phyloP scores from a whole-genome alignment of 2,113 vertebrate species.

The Sinocyclocheilus maitianheensis region DNA sequence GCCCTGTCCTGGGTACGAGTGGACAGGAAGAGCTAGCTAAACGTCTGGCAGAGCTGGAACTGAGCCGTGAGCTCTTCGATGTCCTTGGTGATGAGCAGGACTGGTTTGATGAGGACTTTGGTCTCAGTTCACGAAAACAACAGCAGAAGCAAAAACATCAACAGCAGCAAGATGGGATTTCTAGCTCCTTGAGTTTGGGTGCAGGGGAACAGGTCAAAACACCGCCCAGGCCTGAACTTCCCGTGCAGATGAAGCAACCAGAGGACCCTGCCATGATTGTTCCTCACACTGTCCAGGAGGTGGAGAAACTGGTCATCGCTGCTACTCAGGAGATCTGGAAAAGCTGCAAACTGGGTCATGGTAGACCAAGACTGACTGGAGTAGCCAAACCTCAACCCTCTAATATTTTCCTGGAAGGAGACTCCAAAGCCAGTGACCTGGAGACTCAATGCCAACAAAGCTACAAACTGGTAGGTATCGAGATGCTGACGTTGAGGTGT shows the following conservation, averaged over 20 bases:
- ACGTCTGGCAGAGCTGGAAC: constrained; percentile 89
- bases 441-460: constrained; percentile 81
- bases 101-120: constrained; percentile 99
- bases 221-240: constrained; percentile 77
- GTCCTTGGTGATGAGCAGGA: constrained; percentile 91
- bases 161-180: constrained; percentile 50
- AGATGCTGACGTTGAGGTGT: background rate
- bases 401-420: constrained; percentile 68
- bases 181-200: constrained; percentile 32
- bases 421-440: constrained; percentile 71
- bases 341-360: constrained; percentile 77
- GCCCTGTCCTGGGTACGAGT: constrained; percentile 86
- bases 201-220: constrained; percentile 66
- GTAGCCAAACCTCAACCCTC: constrained; percentile 69
- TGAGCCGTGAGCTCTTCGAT: constrained; percentile 85
- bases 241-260: constrained; percentile 74
- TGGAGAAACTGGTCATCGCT: constrained; percentile 84
- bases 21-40: constrained; percentile 93
- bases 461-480: constrained; percentile 84
- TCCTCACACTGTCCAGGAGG: constrained; percentile 84
- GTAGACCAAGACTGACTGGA: constrained; percentile 65
- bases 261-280: constrained; percentile 86
- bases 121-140: constrained; percentile 85
- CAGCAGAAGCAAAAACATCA: constrained; percentile 77
- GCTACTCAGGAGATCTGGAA: constrained; percentile 90